A percentile compares a stretch with the other conserved stretches of the same genome.
Evolutionary conservation across 2,797 vertebrate species (phyloP).

Genomic region (Gobio occitaniae): DNA sequence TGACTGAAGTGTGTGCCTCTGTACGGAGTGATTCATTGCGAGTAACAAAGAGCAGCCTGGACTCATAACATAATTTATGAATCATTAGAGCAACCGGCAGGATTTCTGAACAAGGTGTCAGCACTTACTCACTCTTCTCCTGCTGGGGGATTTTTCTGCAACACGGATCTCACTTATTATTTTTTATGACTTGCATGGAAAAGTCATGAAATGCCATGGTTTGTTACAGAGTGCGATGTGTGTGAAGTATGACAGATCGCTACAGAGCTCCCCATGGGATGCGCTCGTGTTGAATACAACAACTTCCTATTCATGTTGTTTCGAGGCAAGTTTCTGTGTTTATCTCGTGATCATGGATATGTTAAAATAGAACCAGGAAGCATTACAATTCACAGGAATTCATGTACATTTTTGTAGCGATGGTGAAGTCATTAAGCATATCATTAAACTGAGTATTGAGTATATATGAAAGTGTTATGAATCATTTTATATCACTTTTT

Average conservation of each 20-base stretch:
- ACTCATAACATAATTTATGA: conserved; percentile 68
- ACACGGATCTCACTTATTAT: conserved; percentile 67
- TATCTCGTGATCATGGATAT: background rate
- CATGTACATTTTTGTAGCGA: background rate
- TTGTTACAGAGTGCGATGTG: conserved; percentile 59
- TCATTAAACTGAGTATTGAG: background rate
- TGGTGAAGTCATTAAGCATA: background rate
- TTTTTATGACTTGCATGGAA: conserved; percentile 65
- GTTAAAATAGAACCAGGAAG: background rate
- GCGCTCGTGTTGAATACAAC: background rate
- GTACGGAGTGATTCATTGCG: conserved; percentile 71
- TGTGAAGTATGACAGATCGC: conserved; percentile 64
- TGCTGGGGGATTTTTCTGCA: conserved; percentile 45
- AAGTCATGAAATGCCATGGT: conserved; percentile 54
- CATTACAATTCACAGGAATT: background rate
- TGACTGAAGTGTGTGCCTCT: conserved; percentile 69
- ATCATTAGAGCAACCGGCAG: conserved; percentile 60
- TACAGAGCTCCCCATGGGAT: conserved; percentile 46
- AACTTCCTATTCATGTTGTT: background rate
- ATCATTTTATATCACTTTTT: background rate
- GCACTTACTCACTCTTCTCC: conserved; percentile 66
- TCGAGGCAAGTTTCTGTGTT: background rate
- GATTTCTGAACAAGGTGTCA: conserved; percentile 67
- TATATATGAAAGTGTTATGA: background rate
- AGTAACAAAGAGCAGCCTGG: conserved; percentile 55